phyloP scores from a whole-genome alignment of 2,888 invertebrate genomes.

The Phymatocera aterrima region DNA sequence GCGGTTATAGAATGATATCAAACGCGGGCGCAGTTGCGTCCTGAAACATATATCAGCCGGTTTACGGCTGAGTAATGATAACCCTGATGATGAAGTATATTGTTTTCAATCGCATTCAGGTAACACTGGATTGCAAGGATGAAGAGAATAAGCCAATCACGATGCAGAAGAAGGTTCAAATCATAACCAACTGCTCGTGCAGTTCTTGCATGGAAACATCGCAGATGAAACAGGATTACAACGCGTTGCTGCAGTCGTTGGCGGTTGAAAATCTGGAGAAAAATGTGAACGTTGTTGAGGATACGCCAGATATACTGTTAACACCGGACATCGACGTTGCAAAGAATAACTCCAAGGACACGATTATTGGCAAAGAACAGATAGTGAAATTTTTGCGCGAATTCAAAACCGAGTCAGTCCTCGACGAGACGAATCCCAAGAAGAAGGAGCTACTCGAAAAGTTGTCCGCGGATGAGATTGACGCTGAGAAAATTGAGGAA shows the following conservation, averaged over 20 bases:
- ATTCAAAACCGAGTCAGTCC: slow-evolving; percentile 62
- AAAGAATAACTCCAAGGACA: slow-evolving; percentile 72
- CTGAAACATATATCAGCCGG: background rate
- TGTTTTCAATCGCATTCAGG: slow-evolving; percentile 70
- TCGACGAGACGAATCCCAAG: slow-evolving; percentile 67
- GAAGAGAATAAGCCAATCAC: slow-evolving; percentile 76
- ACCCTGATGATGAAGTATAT: background rate
- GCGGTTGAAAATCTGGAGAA: slow-evolving; percentile 68
- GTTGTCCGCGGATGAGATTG: slow-evolving; percentile 58
- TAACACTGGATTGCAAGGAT: slow-evolving; percentile 78
- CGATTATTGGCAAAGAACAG: slow-evolving; percentile 74
- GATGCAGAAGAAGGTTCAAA: slow-evolving; percentile 80
- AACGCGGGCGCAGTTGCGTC: background rate
- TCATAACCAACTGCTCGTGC: slow-evolving; percentile 82
- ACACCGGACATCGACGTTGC: slow-evolving; percentile 67
- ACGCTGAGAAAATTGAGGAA: slow-evolving; percentile 65
- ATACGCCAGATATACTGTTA: slow-evolving; percentile 71
- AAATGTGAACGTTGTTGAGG: slow-evolving; percentile 66
- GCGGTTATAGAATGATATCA: background rate
- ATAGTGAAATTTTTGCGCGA: slow-evolving; percentile 74
- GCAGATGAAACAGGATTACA: slow-evolving; percentile 70
- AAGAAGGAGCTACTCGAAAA: slow-evolving; percentile 62
- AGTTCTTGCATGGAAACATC: slow-evolving; percentile 78
- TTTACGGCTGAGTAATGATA: background rate
- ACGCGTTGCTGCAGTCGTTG: slow-evolving; percentile 67